Evolutionary conservation across 2,888 invertebrate genomes (phyloP).

Genomic region (Lepidonotus clava): DNA sequence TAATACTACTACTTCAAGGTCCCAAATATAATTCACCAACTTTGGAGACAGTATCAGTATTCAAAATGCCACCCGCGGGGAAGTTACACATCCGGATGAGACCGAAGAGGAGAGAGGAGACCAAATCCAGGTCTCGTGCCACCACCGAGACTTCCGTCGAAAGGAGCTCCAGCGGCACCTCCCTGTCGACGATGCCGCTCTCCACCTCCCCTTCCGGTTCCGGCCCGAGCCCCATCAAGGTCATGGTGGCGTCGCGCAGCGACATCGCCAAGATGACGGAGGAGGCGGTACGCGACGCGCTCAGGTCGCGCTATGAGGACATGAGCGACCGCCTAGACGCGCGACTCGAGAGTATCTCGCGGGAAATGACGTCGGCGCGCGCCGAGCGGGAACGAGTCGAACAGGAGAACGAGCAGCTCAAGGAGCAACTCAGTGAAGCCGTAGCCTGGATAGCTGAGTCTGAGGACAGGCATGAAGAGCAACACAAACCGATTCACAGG

Average conservation of each 20-base stretch:
- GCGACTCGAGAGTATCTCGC: not conserved
- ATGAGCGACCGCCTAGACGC: not conserved
- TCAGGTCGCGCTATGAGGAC: not conserved
- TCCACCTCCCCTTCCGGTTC: no score
- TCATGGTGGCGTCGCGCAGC: not conserved
- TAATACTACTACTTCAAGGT: no score
- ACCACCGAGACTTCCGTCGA: not conserved
- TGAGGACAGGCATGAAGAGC: not conserved
- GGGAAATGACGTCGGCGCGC: not conserved
- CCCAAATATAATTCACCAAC: no score
- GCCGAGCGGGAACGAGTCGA: not conserved
- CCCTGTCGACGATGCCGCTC: not conserved
- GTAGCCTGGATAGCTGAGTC: not conserved
- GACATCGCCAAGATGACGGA: not conserved
- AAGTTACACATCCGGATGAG: not conserved
- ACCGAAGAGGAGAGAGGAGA: no score
- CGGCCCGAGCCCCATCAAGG: not conserved
- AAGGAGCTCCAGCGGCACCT: not conserved
- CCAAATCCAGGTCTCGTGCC: no score
- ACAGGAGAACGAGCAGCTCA: not conserved
- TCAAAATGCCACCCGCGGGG: no score
- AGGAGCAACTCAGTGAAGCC: not conserved
- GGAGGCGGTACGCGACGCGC: not conserved
- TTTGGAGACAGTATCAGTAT: no score
- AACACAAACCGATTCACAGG: not conserved